A percentile compares a stretch with the other conserved stretches of the same genome.
Evolutionary conservation across 2,113 vertebrate genomes (phyloP).

Genomic region (Phylloscopus trochilus): DNA sequence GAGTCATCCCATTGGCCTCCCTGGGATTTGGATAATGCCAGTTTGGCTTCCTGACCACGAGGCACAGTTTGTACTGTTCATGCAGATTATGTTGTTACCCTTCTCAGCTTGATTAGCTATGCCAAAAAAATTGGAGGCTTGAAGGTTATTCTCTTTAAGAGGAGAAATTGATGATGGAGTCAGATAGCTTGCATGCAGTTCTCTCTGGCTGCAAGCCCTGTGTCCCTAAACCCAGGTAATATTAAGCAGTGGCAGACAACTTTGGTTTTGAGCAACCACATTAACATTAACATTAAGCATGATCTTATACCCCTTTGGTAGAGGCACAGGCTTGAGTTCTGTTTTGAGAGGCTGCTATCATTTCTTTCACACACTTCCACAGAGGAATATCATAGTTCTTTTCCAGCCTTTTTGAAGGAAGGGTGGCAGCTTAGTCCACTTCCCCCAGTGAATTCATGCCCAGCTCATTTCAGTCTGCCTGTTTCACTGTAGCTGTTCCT

Average conservation of each 20-base stretch:
- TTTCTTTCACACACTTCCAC: background rate
- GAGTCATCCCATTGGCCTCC: background rate
- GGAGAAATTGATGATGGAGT: background rate
- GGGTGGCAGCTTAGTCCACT: background rate
- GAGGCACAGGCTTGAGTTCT: background rate
- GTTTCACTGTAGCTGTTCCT: background rate
- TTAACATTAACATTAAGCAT: background rate
- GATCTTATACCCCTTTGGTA: background rate
- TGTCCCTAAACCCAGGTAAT: background rate
- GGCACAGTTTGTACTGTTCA: constrained; percentile 17
- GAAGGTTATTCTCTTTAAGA: background rate
- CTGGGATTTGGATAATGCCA: background rate
- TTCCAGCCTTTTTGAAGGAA: background rate
- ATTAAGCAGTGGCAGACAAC: background rate
- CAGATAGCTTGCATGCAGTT: background rate
- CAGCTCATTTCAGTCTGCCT: background rate
- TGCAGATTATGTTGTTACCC: background rate
- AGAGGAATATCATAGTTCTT: background rate
- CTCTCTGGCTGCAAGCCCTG: background rate
- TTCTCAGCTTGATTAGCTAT: background rate
- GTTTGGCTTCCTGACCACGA: background rate
- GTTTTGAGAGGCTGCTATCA: background rate
- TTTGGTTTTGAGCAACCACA: background rate
- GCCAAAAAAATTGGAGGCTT: background rate
- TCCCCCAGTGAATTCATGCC: background rate